Conservation (phyloP, 1,140 invertebrate species). For the Panagrolaimus sp. region DNA sequence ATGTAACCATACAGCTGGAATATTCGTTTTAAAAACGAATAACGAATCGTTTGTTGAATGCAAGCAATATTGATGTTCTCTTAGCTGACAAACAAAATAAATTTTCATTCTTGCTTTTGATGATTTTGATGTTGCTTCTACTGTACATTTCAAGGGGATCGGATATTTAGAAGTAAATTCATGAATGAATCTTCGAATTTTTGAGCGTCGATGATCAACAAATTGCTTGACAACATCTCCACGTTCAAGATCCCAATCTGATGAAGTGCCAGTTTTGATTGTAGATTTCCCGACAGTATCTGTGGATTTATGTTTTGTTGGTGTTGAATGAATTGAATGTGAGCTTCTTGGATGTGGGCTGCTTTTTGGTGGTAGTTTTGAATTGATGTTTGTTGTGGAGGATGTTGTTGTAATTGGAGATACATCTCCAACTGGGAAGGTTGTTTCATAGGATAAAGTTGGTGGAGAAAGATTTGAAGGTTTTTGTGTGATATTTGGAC, state of each 20-base stretch:
- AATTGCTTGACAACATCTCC: conserved; percentile 50
- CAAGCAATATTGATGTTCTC: conserved; percentile 68
- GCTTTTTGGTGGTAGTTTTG: not conserved
- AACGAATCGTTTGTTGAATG: conserved; percentile 69
- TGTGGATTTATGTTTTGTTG: conserved; percentile 14
- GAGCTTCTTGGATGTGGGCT: no score
- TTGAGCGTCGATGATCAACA: conserved; percentile 44
- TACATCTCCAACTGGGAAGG: conserved; percentile 29
- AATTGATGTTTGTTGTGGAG: not conserved
- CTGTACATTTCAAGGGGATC: conserved; percentile 49
- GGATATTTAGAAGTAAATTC: conserved; percentile 46
- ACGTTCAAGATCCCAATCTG: conserved; percentile 21
- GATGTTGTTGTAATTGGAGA: conserved; percentile 25
- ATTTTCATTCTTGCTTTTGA: conserved; percentile 59
- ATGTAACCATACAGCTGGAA: conserved; percentile 84
- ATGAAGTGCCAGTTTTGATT: conserved; percentile 23
- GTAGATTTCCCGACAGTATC: conserved; percentile 6
- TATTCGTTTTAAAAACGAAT: conserved; percentile 77
- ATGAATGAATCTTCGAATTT: conserved; percentile 41
- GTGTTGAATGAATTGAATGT: not conserved
- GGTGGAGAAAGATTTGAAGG: not conserved
- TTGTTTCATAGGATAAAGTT: conserved; percentile 21
- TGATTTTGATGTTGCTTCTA: conserved; percentile 37
- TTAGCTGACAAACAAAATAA: conserved; percentile 76
- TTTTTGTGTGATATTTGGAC: not conserved